A percentile compares a stretch with the other conserved stretches of the same genome.
Conservation (phyloP, 1,140 invertebrate genomes). For the Penaeus indicus region DNA sequence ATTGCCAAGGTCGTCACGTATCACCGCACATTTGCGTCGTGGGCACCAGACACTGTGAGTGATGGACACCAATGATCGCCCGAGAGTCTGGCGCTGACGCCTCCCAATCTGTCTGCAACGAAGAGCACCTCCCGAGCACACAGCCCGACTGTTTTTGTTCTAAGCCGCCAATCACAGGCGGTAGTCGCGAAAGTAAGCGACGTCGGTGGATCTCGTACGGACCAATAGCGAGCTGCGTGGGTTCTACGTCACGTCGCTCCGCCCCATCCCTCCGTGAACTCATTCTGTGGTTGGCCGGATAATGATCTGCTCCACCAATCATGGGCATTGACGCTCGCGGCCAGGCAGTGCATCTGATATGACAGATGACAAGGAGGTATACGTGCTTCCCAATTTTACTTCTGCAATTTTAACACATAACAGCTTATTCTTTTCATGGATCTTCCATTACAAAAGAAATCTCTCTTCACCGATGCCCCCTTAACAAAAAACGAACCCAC, state of each 20-base stretch:
- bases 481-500: not conserved
- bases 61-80: constrained; percentile 44
- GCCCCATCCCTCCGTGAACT: not conserved
- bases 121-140: constrained; percentile 9
- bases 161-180: constrained; percentile 29
- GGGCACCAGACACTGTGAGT: constrained; percentile 15
- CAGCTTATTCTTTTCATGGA: too few relatives aligned
- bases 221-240: not conserved
- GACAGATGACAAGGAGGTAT: constrained; percentile 40
- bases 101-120: constrained; percentile 40
- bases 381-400: constrained; percentile 33
- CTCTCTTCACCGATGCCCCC: not conserved
- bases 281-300: constrained; percentile 11
- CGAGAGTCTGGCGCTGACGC: constrained; percentile 20
- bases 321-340: not conserved
- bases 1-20: constrained; percentile 21
- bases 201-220: not conserved
- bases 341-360: constrained; percentile 43
- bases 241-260: constrained; percentile 10
- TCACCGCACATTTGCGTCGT: constrained; percentile 31
- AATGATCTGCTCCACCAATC: constrained; percentile 13
- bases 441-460: not conserved
- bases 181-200: constrained; percentile 26
- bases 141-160: constrained; percentile 25
- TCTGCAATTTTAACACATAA: not conserved